Conservation (phyloP, 2,113 vertebrate genomes). For the Tonatia bakeri region DNA sequence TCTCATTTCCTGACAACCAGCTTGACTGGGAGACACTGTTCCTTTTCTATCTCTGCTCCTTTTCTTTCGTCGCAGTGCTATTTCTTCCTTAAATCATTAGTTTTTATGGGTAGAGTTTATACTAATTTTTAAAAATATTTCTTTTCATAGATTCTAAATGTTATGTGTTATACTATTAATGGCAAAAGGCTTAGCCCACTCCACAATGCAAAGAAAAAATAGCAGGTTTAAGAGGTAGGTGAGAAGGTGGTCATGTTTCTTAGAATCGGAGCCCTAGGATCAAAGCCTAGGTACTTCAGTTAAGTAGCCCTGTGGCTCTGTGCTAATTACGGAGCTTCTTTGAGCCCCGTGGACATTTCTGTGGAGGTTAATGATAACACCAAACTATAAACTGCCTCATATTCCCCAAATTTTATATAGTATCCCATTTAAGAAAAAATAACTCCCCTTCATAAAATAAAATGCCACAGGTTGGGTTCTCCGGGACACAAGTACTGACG, state of each 20-base stretch:
- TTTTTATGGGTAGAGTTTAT: not conserved
- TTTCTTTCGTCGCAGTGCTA: not conserved
- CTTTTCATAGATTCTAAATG: not conserved
- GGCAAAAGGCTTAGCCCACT: not conserved
- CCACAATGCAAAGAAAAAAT: not conserved
- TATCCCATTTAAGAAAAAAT: not conserved
- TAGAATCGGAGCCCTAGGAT: not conserved
- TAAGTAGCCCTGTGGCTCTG: not conserved
- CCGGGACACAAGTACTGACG: not conserved
- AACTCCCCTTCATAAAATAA: not conserved
- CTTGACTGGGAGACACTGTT: not conserved
- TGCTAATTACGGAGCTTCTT: not conserved
- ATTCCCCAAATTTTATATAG: not conserved
- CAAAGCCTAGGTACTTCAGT: not conserved
- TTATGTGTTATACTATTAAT: not conserved
- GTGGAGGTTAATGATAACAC: not conserved
- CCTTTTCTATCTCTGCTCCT: not conserved
- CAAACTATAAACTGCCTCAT: not conserved
- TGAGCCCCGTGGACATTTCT: not conserved
- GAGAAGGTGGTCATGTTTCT: not conserved
- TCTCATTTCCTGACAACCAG: not conserved
- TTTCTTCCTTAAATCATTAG: not conserved
- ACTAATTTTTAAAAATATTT: not conserved
- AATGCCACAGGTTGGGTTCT: not conserved
- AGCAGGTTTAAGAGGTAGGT: not conserved